phyloP scores from a whole-genome alignment of 2,888 invertebrate species.

The Halictus quadricinctus region DNA sequence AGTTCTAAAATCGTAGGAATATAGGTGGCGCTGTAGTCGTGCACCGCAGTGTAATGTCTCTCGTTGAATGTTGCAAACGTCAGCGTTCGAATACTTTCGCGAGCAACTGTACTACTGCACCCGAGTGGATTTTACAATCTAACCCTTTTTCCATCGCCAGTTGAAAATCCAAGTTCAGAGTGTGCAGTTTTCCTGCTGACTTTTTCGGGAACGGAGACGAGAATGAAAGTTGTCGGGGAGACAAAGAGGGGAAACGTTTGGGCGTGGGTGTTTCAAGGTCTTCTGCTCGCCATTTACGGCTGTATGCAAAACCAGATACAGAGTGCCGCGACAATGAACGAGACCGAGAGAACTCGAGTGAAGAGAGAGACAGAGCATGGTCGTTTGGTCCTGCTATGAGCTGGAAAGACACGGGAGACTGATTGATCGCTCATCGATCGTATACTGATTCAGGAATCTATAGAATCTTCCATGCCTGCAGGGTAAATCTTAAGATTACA shows the following conservation, averaged over 20 bases:
- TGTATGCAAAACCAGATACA: constrained; percentile 50
- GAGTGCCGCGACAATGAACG: constrained; percentile 26
- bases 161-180: background rate
- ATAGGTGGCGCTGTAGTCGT: background rate
- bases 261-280: constrained; percentile 80
- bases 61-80: background rate
- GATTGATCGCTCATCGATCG: constrained; percentile 4
- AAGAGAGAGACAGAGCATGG: background rate
- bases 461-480: background rate
- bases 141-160: background rate
- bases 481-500: background rate
- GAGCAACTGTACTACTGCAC: background rate
- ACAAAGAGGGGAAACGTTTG: constrained; percentile 59
- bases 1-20: background rate
- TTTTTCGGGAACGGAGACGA: background rate
- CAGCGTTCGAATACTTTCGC: background rate
- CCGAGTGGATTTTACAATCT: background rate
- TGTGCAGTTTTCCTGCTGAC: background rate
- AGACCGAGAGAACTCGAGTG: constrained; percentile 19
- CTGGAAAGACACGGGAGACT: background rate
- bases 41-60: background rate
- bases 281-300: constrained; percentile 79
- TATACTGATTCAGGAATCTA: background rate
- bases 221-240: background rate
- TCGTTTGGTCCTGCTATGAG: background rate